phyloP scores from a whole-genome alignment of 2,888 invertebrate genomes.

The Caenorhabditis macrosperma region DNA sequence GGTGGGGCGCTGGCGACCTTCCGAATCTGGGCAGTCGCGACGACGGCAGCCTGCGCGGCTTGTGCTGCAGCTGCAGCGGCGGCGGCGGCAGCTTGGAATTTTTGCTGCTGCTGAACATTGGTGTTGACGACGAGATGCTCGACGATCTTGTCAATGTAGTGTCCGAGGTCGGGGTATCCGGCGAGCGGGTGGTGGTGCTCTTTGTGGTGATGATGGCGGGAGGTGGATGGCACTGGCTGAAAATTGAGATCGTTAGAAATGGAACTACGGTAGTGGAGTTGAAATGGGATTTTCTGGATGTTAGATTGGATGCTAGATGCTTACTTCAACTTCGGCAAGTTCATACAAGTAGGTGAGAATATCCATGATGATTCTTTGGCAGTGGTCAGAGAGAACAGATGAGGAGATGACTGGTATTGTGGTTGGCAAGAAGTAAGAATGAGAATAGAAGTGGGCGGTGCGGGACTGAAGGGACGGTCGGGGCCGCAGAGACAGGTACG shows the following conservation, averaged over 20 bases:
- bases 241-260: conserved; percentile 24
- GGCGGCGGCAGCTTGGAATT: conserved; percentile 31
- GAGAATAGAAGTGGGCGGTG: conserved; percentile 22
- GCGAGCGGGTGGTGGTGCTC: conserved; percentile 15
- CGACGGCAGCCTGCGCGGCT: conserved; percentile 55
- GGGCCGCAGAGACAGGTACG: conserved; percentile 59
- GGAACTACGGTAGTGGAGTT: not conserved
- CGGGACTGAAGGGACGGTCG: conserved; percentile 8
- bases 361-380: conserved; percentile 40
- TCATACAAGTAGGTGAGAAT: conserved; percentile 51
- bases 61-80: conserved; percentile 45
- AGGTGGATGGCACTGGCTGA: conserved; percentile 68
- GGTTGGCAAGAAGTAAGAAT: conserved; percentile 49
- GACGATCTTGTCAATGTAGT: conserved; percentile 71
- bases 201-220: conserved; percentile 34
- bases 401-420: conserved; percentile 37
- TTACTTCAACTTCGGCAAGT: conserved; percentile 41
- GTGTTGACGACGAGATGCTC: conserved; percentile 70
- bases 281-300: not conserved
- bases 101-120: conserved; percentile 52
- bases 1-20: conserved; percentile 33
- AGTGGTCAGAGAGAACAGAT: not conserved
- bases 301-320: not conserved
- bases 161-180: conserved; percentile 33
- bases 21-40: conserved; percentile 30